Base-by-base conservation (phyloP, 2,888 invertebrate species). In the Beris chalybata region DNA sequence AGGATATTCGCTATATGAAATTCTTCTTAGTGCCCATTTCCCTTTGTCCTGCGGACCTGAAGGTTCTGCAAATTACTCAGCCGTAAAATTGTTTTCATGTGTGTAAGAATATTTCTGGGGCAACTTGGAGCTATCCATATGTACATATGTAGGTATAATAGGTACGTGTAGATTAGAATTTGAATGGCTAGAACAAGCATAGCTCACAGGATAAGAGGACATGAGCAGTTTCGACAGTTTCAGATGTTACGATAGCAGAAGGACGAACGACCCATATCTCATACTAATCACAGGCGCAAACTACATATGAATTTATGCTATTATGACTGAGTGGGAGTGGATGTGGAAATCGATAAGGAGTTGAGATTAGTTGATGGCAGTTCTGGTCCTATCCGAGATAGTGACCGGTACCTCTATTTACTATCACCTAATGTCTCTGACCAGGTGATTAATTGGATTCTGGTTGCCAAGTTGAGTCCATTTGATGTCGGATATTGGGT, bases 21-120 rank as follows among this genome's bases (percentile, higher is more conserved):
- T 38, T 61, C 61, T 52, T 38, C 61, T 61, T 61, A 61, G 13
- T 50, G 43, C 61, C 61, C 50, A 43, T 50, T 50, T 61, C 43
- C 50, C 38, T 52, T 61, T 52, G 50, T 61, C 50, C 15, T 50
- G n/a, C 12, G 38, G 38, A 32, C 38, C n/a, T 7, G 13, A 59
- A 50, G 50, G 50, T 59, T 59, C 48, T 59, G 50, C 38, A 52
- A 52, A 50, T 50, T 38, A 61, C 32, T 61, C 15, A 32, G 61
- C 61, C 61, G 38, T 50, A 61, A 61, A 59, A 32, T 43, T 38
- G n/a, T 50, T 38, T 38, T 2, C 38, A 7, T 38, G 38, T 38
- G 3, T 38, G 38, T 38, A 38, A 9, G 7, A 38, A 5, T 7
- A 38, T 38, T 38, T 38, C 38, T 38, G 38, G 38, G 38, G 5